A percentile compares a stretch with the other conserved stretches of the same genome.
These are phyloP conservation scores for Drosophila littoralis DNA, from an alignment of 1,140 invertebrate genomes.

Conservation along the genomic window DNA sequence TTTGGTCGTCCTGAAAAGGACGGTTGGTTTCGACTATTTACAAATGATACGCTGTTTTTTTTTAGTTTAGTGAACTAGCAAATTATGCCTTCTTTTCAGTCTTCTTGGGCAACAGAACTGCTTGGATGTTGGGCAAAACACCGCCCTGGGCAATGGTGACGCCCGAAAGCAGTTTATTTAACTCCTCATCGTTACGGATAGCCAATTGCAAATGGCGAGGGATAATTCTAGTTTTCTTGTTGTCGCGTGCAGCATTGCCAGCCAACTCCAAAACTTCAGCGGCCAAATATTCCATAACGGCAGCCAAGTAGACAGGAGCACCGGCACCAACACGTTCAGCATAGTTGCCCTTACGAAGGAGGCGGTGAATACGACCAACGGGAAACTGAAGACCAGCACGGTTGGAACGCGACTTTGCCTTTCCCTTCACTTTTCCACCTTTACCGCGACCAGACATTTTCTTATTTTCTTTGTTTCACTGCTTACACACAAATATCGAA, in stretches of 20 bases:
- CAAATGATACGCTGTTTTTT: no score
- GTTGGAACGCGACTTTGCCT: conserved; percentile 87
- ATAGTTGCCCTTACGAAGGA: conserved; percentile 90
- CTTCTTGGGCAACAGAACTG: conserved; percentile 87
- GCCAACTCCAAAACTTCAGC: conserved; percentile 92
- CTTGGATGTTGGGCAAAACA: conserved; percentile 84
- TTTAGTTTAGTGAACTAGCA: no score
- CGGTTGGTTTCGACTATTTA: conserved; percentile 65
- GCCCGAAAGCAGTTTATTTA: conserved; percentile 91
- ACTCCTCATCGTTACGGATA: conserved; percentile 94
- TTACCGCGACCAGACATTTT: conserved; percentile 86
- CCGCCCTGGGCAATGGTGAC: conserved; percentile 94
- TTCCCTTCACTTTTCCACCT: conserved; percentile 88
- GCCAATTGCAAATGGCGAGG: conserved; percentile 93
- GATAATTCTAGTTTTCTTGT: conserved; percentile 87
- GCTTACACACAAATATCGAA: background rate
- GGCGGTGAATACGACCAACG: conserved; percentile 89
- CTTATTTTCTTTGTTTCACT: background rate
- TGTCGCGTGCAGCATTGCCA: conserved; percentile 88
- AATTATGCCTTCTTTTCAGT: conserved; percentile 82
- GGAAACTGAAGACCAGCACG: conserved; percentile 90
- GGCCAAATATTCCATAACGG: conserved; percentile 80
- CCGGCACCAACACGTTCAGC: conserved; percentile 4
- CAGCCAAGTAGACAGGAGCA: background rate
- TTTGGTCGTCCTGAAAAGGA: conserved; percentile 60